phyloP scores from a whole-genome alignment of 1,140 invertebrate species.

The Lasaia peninsularis region DNA sequence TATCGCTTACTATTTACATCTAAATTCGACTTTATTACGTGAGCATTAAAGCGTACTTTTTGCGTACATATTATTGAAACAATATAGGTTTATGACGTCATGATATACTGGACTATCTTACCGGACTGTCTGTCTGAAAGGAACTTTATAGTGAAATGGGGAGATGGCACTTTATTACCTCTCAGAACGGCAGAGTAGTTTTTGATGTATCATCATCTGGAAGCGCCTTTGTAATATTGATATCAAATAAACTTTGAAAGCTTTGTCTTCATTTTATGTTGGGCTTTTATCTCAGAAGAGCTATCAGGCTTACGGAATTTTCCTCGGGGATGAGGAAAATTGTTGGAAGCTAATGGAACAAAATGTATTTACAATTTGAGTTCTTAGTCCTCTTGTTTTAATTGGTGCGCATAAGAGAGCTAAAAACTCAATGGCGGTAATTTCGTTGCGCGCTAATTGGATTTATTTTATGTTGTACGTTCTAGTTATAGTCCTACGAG shows the following conservation, averaged over 20 bases:
- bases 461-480: no score
- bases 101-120: no score
- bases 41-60: no score
- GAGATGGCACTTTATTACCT: neutral
- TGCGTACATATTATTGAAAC: no score
- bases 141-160: neutral
- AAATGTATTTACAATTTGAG: neutral
- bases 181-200: neutral
- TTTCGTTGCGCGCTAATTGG: no score
- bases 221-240: slow-evolving; percentile 5
- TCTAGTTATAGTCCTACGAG: no score
- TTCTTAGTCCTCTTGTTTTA: neutral
- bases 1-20: no score
- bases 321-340: neutral
- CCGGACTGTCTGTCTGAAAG: neutral
- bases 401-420: no score
- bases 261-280: neutral
- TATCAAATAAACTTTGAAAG: slow-evolving; percentile 9
- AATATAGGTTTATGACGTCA: no score
- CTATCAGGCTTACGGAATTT: neutral
- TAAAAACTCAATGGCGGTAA: no score
- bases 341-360: neutral
- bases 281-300: neutral
- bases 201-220: slow-evolving; percentile 1
- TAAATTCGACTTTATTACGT: no score